phyloP scores from a whole-genome alignment of 2,888 invertebrate genomes.

The Prosopocoilus inquinatus region DNA sequence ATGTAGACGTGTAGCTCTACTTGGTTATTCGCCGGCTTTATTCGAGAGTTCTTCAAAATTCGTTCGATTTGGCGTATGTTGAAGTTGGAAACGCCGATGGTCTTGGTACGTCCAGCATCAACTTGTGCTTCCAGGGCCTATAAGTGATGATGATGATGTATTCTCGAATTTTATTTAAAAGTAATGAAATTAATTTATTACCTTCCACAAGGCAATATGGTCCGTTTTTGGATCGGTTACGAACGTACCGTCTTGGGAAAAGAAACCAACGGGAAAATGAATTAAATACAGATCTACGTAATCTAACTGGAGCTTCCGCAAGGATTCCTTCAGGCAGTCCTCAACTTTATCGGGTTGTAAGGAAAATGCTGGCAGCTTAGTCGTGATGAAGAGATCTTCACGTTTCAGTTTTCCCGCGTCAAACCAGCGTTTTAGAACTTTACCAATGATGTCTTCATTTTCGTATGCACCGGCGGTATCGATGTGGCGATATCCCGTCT shows the following conservation, averaged over 20 bases:
- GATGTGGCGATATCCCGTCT: conserved; percentile 78
- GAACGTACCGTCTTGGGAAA: background rate
- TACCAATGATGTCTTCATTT: conserved; percentile 75
- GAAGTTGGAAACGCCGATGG: conserved; percentile 86
- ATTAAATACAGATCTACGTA: conserved; percentile 82
- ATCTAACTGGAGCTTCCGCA: conserved; percentile 68
- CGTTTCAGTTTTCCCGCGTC: conserved; percentile 59
- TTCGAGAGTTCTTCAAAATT: conserved; percentile 58
- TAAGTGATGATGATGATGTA: too few relatives aligned
- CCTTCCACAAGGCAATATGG: conserved; percentile 3
- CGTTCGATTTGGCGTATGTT: conserved; percentile 70
- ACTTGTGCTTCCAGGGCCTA: conserved; percentile 69
- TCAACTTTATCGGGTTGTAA: conserved; percentile 61
- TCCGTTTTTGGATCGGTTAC: background rate
- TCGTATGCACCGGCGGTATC: conserved; percentile 77
- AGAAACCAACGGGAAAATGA: conserved; percentile 60
- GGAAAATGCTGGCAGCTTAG: conserved; percentile 72
- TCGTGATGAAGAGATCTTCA: conserved; percentile 78
- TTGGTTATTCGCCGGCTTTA: conserved; percentile 64
- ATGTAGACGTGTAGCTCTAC: conserved; percentile 78
- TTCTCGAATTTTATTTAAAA: too few relatives aligned
- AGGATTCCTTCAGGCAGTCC: conserved; percentile 64
- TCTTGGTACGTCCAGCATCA: conserved; percentile 64
- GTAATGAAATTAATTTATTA: conserved; percentile 16
- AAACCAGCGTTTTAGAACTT: conserved; percentile 70